Percentiles rank a stretch among this genome's conserved stretches.
Conservation (phyloP, 2,888 invertebrate species). For the Agrypnus murinus region DNA sequence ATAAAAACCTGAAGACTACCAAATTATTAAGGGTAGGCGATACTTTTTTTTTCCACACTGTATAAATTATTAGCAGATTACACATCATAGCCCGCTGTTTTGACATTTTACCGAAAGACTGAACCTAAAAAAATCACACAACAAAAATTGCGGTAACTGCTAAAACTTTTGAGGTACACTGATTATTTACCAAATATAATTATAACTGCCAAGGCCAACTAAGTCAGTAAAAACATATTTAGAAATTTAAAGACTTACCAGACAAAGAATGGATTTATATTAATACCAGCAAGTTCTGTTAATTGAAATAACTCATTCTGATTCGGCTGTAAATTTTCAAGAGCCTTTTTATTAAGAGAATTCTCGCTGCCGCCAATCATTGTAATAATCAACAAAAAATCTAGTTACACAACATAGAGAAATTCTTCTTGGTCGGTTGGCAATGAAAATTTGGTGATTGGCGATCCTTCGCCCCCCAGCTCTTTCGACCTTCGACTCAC, state of each 20-base stretch:
- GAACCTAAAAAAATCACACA: no score
- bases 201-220: not conserved
- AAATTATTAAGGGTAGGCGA: no score
- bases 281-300: slow-evolving; percentile 60
- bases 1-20: no score
- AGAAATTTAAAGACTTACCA: slow-evolving; percentile 50
- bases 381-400: slow-evolving; percentile 1
- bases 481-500: slow-evolving; percentile 28
- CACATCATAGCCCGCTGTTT: no score
- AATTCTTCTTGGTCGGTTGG: slow-evolving; percentile 1
- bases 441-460: not conserved
- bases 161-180: slow-evolving; percentile 4
- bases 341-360: slow-evolving; percentile 34
- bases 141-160: no score
- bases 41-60: no score
- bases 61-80: no score
- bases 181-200: slow-evolving; percentile 11
- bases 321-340: slow-evolving; percentile 56
- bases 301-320: slow-evolving; percentile 61
- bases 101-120: no score
- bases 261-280: slow-evolving; percentile 57
- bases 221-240: not conserved
- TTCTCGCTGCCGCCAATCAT: slow-evolving; percentile 33
- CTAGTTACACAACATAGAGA: slow-evolving; percentile 6
- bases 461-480: not conserved